Base-by-base conservation (phyloP, 2,113 vertebrate genomes). In the Mormoops blainvillei region DNA sequence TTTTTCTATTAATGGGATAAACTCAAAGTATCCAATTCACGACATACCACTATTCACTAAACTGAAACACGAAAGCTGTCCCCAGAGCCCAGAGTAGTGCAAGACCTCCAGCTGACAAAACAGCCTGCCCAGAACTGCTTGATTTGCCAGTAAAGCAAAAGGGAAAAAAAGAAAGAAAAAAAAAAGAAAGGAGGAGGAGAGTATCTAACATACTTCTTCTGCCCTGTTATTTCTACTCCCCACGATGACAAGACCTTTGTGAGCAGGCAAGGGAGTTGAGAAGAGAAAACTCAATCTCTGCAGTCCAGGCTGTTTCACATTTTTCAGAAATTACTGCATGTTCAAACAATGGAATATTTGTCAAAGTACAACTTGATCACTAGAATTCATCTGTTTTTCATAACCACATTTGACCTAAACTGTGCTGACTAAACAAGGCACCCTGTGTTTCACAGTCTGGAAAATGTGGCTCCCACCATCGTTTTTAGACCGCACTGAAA, bases 321-420 rank as follows among this genome's bases (percentile, higher is more conserved):
- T 98, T 96, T 78, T 96, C 96, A 98, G 96, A 97, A 98, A 98
- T 96, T 97, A 89, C 97, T 71, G 97, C 71, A 87, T 56, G 38
- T 97, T 97, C 97, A 95, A 98, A 98, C 98, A 98, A 98, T 97
- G 98, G 98, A 96, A 98, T 97, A 98, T 98, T 98, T 98, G 98
- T 98, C 98, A 98, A 98, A 98, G 98, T 97, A 97, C 98, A 90
- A 98, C 97, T 92, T 87, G 41, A 98, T 97, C 98, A 97, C 96
- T 97, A 97, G 98, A 98, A 97, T 98, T 98, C 98, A 98, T 98
- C 98, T 98, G 98, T 98, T 98, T 98, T 97, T 98, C 98, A 98
- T 98, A 97, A 98, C 98, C 97, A 95, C 97, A 61, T 95, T 88
- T 98, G 97, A 98, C 98, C 98, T 95, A 96, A 98, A 97, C 98